A percentile compares a stretch with the other conserved stretches of the same genome.
Evolutionary conservation across 2,797 vertebrate genomes (phyloP).

Genomic region (Sternotherus odoratus): DNA sequence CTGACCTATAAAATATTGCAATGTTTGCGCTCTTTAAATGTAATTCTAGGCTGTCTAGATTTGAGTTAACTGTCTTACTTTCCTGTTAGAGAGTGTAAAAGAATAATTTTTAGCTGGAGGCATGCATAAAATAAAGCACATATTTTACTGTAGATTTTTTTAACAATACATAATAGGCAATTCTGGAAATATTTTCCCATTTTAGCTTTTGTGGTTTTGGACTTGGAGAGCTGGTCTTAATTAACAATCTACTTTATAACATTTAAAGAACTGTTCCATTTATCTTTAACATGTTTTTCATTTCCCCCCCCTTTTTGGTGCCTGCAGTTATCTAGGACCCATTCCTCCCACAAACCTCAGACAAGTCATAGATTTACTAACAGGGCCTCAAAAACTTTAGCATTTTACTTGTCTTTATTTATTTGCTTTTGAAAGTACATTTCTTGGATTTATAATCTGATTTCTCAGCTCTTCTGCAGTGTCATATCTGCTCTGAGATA

Average conservation of each 20-base stretch:
- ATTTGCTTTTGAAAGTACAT: slow-evolving; percentile 56
- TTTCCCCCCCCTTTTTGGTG: slow-evolving; percentile 81
- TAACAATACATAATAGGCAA: slow-evolving; percentile 84
- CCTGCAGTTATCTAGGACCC: slow-evolving; percentile 78
- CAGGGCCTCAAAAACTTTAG: slow-evolving; percentile 68
- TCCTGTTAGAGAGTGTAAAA: slow-evolving; percentile 71
- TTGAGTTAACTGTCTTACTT: slow-evolving; percentile 71
- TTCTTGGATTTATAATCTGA: slow-evolving; percentile 71
- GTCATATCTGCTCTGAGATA: slow-evolving; percentile 53
- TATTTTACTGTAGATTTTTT: slow-evolving; percentile 78
- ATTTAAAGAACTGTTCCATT: slow-evolving; percentile 82
- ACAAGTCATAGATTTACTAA: slow-evolving; percentile 77
- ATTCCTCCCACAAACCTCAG: slow-evolving; percentile 79
- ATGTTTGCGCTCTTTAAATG: slow-evolving; percentile 75
- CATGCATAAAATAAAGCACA: slow-evolving; percentile 79
- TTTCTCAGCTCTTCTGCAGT: slow-evolving; percentile 70
- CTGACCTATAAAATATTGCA: slow-evolving; percentile 69
- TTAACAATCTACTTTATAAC: slow-evolving; percentile 84
- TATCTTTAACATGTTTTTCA: slow-evolving; percentile 86
- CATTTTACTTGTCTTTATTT: slow-evolving; percentile 14
- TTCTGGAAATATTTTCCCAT: slow-evolving; percentile 86
- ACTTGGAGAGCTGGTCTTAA: slow-evolving; percentile 83
- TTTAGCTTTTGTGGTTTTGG: slow-evolving; percentile 85
- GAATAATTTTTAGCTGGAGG: slow-evolving; percentile 79
- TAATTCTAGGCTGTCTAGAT: slow-evolving; percentile 74